Evolutionary conservation across 2,797 vertebrate species (phyloP).

Genomic region (Phataginus tricuspis): DNA sequence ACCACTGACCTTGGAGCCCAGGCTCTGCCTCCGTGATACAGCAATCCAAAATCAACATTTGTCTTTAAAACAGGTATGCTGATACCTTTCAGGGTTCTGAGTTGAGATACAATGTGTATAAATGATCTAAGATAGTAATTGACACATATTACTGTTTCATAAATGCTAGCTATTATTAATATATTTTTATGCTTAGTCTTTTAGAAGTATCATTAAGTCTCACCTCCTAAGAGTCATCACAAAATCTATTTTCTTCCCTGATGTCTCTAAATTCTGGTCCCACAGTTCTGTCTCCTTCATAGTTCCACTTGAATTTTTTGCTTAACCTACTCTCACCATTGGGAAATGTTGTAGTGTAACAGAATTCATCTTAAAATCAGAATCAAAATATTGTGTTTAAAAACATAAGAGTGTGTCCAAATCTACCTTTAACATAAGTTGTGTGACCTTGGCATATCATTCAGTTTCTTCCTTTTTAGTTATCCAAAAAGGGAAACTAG

Average conservation of each 20-base stretch:
- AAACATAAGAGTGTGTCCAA: not conserved
- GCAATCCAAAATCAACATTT: not conserved
- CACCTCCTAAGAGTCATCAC: not conserved
- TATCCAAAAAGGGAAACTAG: not conserved
- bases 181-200: not conserved
- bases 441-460: not conserved
- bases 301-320: not conserved
- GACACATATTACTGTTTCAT: not conserved
- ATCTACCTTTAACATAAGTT: not conserved
- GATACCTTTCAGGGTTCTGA: not conserved
- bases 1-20: not conserved
- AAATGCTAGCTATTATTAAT: not conserved
- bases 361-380: not conserved
- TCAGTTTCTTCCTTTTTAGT: not conserved
- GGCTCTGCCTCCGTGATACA: not conserved
- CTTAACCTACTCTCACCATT: not conserved
- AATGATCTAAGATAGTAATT: not conserved
- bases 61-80: not conserved
- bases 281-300: not conserved
- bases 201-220: not conserved
- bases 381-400: not conserved
- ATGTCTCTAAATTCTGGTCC: not conserved
- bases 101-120: not conserved
- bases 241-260: not conserved
- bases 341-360: not conserved